A percentile compares a stretch with the other conserved stretches of the same genome.
Evolutionary conservation across 2,113 vertebrate species (phyloP).

Genomic region (Macrotis lagotis): DNA sequence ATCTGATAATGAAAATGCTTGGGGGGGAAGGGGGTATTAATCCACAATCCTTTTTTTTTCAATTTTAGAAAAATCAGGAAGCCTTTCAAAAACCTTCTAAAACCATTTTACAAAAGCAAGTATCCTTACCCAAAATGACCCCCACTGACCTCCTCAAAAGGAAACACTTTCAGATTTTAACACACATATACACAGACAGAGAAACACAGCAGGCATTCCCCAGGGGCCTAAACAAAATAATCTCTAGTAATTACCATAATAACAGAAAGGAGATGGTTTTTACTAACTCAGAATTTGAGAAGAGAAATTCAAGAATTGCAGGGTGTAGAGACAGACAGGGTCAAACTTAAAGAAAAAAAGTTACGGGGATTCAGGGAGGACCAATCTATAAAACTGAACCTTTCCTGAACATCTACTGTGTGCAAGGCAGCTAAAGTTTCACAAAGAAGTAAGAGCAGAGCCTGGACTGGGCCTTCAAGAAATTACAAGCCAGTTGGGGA

Average conservation of each 20-base stretch:
- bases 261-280: constrained; percentile 55
- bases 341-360: not conserved
- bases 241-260: constrained; percentile 73
- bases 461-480: not conserved
- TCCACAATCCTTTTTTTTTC: not conserved
- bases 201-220: constrained; percentile 51
- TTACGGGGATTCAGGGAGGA: not conserved
- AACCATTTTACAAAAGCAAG: constrained; percentile 49
- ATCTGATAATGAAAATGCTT: not conserved
- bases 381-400: not conserved
- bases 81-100: constrained; percentile 46
- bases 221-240: constrained; percentile 58
- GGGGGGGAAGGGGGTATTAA: too few relatives aligned
- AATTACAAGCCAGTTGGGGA: not conserved
- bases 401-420: not conserved
- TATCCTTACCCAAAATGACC: not conserved
- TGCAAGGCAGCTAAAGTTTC: not conserved
- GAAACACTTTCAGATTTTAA: constrained; percentile 64
- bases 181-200: constrained; percentile 56
- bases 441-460: not conserved
- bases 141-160: constrained; percentile 45
- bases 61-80: not conserved
- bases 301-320: constrained; percentile 55
- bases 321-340: not conserved
- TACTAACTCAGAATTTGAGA: not conserved